These are phyloP conservation scores for Novumbra hubbsi DNA, from an alignment of 2,797 vertebrate species.

Conservation along the genomic window DNA sequence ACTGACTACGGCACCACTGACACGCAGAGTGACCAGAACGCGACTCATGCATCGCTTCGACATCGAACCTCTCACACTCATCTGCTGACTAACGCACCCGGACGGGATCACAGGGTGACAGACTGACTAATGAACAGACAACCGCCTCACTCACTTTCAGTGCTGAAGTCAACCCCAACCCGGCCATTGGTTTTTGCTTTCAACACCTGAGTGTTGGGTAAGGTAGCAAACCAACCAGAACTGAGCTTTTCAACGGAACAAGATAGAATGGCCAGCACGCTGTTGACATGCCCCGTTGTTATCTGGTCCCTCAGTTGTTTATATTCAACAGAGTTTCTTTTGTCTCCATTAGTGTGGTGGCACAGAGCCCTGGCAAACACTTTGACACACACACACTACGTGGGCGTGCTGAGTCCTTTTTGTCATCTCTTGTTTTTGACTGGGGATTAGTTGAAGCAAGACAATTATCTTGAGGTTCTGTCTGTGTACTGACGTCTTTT, in stretches of 20 bases:
- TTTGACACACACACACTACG: conserved; percentile 2
- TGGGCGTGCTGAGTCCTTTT: not conserved
- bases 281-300: not conserved
- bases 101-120: not conserved
- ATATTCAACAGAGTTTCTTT: not conserved
- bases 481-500: conserved; percentile 3
- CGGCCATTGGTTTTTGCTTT: no score
- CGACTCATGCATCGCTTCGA: not conserved
- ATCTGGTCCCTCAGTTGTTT: not conserved
- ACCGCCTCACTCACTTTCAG: no score
- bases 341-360: not conserved
- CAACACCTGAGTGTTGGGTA: not conserved
- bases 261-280: not conserved
- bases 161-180: not conserved
- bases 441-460: not conserved
- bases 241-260: not conserved
- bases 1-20: not conserved
- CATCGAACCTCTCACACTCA: not conserved
- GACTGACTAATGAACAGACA: not conserved
- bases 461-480: not conserved
- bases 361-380: not conserved
- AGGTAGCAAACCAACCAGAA: not conserved
- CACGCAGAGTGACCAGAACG: not conserved
- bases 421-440: conserved; percentile 15
- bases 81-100: no score